phyloP scores from a whole-genome alignment of 2,797 vertebrate species.

The Brachymystax lenok region DNA sequence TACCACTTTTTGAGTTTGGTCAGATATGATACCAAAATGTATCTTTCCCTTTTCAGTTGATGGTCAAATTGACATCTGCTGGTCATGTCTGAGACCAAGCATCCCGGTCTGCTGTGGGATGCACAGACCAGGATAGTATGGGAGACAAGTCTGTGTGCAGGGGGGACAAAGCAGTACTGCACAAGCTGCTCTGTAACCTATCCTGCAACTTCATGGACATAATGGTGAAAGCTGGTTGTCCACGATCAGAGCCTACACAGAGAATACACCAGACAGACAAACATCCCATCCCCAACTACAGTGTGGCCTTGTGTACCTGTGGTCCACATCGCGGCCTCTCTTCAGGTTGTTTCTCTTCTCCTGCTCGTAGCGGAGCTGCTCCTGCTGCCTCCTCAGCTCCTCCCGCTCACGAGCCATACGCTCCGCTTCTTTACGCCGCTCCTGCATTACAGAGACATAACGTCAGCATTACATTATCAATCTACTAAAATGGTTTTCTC shows the following conservation, averaged over 20 bases:
- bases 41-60: not conserved
- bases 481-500: not conserved
- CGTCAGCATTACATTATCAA: not conserved
- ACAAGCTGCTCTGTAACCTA: not conserved
- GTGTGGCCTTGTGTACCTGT: constrained; percentile 75
- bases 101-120: not conserved
- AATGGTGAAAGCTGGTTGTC: too few relatives aligned
- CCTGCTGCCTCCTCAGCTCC: constrained; percentile 93
- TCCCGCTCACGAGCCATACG: constrained; percentile 94
- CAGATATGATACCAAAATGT: too few relatives aligned
- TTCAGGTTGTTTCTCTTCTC: constrained; percentile 95
- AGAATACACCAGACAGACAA: not conserved
- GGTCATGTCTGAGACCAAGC: not conserved
- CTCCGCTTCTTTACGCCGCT: constrained; percentile 94
- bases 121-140: not conserved
- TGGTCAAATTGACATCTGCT: not conserved
- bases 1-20: not conserved
- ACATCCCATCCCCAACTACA: not conserved
- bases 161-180: not conserved
- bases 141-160: not conserved
- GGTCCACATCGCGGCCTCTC: constrained; percentile 91
- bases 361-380: constrained; percentile 95
- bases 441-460: constrained; percentile 65
- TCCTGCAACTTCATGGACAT: not conserved
- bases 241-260: not conserved